Base-by-base conservation (phyloP, 2,797 vertebrate species). In the Parambassis ranga region DNA sequence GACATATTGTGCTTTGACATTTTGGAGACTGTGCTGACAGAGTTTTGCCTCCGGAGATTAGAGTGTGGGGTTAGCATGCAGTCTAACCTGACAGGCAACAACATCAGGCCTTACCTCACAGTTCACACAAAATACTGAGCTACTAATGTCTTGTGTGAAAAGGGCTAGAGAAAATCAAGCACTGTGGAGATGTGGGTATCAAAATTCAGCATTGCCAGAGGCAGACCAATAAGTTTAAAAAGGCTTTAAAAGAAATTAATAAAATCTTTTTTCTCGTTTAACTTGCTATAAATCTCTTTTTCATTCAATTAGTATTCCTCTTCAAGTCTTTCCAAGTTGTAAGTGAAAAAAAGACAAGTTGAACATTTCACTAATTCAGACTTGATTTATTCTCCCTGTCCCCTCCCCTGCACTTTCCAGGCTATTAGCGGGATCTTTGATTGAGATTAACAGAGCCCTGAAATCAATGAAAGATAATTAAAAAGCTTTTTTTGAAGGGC, bases 391-490 rank as follows among this genome's bases (percentile, higher is more conserved):
- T 84, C 56, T 47, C 61, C 47, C 26, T 61, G 52, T 72, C 52
- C 60, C 48, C 61, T 67, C 68, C 69, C 57, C 55, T 63, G 59
- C 76, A 56, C 60, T 81, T 83, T 78, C 60, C 50, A 81, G 79
- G 74, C 83, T 74, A 90, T 89, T 87, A 88, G 82, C 19, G 7
- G 71, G 81, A 86, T 88, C 81, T 89, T 87, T 87, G 75, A 87
- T 85, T 75, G 77, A 88, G 87, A 89, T 87, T 81, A 89, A 68
- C 75, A 64, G 44, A 85, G 70, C 61, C 62, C 65, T 71, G 79
- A 83, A 87, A 87, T 90, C 84, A 90, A 88, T 87, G 86, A 77
- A 68, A 86, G 82, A 87, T 89, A 86, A 90, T 89, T 87, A 87
- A 87, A 88, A 86, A 74, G 75, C 77, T 71, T 82, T 84, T 85